Base-by-base conservation (phyloP, 2,113 vertebrate species). In the Sander vitreus region DNA sequence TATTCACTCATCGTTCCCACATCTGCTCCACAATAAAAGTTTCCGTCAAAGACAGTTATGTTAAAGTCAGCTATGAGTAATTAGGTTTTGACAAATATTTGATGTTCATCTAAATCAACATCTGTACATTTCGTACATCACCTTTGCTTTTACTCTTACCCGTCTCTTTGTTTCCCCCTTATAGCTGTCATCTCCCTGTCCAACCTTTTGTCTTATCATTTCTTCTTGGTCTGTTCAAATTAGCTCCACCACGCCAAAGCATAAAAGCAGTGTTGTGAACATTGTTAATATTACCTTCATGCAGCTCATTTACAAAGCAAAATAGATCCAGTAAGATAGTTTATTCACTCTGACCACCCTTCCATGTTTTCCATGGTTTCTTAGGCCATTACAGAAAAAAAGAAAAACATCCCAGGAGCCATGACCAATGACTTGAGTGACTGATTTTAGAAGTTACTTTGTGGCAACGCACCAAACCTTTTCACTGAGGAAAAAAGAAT, bases 401-500 rank as follows among this genome's bases (percentile, higher is more conserved):
- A 21, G 8, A 0, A 12, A 57, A 57, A 2, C 2, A 50, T 76
- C 64, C 47, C 51, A 16, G 19, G 10, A 74, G 67, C 62, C 5
- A 1, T 66, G 72, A 83, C 66, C 57, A 63, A n/a, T 50, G 57
- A n/a, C n/a, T n/a, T n/a, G n/a, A n/a, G n/a, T n/a, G n/a, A 74
- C 64, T 62, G 59, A 72, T 83, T 74, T 80, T 69, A 69, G 59
- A 80, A 64, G 33, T 66, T 68, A 33, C 43, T 62, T 33, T 25
- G 33, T 82, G 74, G 81, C 71, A 64, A 25, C 27, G 14, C n/a
- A 47, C 25, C 76, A 39, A 69, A 64, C 57, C 76, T 77, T 70
- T 82, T 50, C 64, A 59, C 72, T 72, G 14, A 43, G 51, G 21
- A 71, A 45, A 51, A 43, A 48, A 58, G 60, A 25, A 30, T 13